Conservation (phyloP, 2,797 vertebrate genomes). For the Carcharodon carcharias region DNA sequence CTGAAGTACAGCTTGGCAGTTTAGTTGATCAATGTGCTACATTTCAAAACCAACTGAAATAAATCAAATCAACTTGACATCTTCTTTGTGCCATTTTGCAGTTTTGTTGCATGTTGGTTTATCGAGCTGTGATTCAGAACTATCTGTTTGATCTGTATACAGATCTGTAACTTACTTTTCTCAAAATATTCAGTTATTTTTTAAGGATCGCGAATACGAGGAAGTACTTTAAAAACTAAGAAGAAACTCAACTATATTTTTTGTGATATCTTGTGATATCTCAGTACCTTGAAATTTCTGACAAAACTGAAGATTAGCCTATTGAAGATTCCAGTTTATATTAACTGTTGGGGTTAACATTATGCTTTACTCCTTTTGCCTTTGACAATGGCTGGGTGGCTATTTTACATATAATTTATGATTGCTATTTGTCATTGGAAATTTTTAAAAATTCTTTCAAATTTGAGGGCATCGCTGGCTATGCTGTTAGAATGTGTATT, state of each 20-base stretch:
- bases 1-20: background rate
- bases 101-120: background rate
- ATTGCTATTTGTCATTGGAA: background rate
- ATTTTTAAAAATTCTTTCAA: background rate
- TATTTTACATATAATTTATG: background rate
- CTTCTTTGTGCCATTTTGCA: constrained; percentile 14
- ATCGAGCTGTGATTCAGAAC: background rate
- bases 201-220: background rate
- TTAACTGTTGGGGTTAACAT: background rate
- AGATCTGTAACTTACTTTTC: background rate
- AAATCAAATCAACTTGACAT: constrained; percentile 21
- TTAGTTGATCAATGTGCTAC: constrained; percentile 19
- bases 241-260: background rate
- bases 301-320: background rate
- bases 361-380: background rate
- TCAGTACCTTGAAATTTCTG: background rate
- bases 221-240: background rate
- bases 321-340: background rate
- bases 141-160: background rate
- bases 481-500: background rate
- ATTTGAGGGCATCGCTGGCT: too few relatives aligned
- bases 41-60: constrained; percentile 6
- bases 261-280: background rate
- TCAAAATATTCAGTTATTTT: background rate
- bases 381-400: background rate